Evolutionary conservation across 2,797 vertebrate species (phyloP), one percentile per base, ranked within the genome.

Genomic region (Schizopygopsis malacanthus): DNA sequence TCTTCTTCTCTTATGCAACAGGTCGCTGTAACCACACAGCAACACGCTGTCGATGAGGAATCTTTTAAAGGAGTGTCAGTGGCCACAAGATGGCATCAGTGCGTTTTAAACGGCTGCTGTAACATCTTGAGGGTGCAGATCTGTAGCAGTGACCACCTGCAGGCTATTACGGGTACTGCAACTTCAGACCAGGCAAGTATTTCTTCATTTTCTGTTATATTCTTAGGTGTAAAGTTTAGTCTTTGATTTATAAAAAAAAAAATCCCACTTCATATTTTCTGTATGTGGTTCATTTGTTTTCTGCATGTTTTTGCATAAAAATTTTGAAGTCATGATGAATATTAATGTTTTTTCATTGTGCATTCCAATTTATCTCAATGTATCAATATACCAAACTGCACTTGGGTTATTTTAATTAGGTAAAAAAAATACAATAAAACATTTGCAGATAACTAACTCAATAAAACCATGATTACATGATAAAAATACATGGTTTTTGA

Each of bases 11-110:
- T 61, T 61, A 61, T 61, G 22, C n/a, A n/a, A 25, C 20, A 11
- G 56, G 20, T n/a, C 56, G 0, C 56, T 61, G 56, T 20, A 54
- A n/a, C 39, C 12, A 10, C 43, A 5, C 15, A 4, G n/a, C n/a
- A 73, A 16, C 22, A 15, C 4, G n/a, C 13, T 18, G 13, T 15
- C 45, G 18, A 50, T 5, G 37, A 59, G 56, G 52, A 61, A 4
- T 25, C n/a, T 61, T 61, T 11, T 61, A n/a, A 4, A 12, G 11
- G 4, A 28, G 20, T 20, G 20, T n/a, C 16, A 43, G 4, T 61
- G 41, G 25, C 70, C 81, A 82, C 81, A 47, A 82, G 81, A 82
- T 61, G 81, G 81, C 70, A 9, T 16, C 81, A 47, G 43, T 22
- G 70, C 25, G 16, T 72, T 72, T 72, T 20, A 59, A 45, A 13